Percentiles rank a stretch among this genome's conserved stretches.
Evolutionary conservation across 2,113 vertebrate genomes (phyloP).

Genomic region (Macrotis lagotis): DNA sequence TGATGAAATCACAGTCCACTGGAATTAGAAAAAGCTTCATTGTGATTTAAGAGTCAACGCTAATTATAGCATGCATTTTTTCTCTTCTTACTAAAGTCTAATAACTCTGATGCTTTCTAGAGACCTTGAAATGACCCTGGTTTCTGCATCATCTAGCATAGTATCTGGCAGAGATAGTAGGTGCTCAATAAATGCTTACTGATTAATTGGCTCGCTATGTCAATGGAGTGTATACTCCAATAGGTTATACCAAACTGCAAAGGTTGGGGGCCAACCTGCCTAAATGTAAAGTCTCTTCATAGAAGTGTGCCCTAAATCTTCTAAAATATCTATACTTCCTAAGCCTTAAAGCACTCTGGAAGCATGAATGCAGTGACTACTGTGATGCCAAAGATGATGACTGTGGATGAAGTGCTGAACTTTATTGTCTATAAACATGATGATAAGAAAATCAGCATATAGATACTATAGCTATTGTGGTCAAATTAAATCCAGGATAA

Average conservation of each 20-base stretch:
- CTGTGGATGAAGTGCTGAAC: not conserved
- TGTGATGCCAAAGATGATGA: not conserved
- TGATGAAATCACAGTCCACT: not conserved
- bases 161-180: not conserved
- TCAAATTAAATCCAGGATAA: slow-evolving; percentile 13
- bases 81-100: not conserved
- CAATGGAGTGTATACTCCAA: not conserved
- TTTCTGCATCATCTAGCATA: not conserved
- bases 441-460: slow-evolving; percentile 24
- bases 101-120: not conserved
- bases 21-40: not conserved
- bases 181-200: not conserved
- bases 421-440: slow-evolving; percentile 5
- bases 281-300: not conserved
- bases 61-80: not conserved
- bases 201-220: not conserved
- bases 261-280: not conserved
- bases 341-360: not conserved
- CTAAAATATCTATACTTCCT: not conserved
- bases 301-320: not conserved
- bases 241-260: not conserved
- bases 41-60: not conserved
- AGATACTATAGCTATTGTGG: slow-evolving; percentile 12
- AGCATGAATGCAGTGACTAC: not conserved
- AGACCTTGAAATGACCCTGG: not conserved